These are phyloP conservation scores for Notodonta dromedarius DNA, from an alignment of 2,888 invertebrate genomes.

Conservation along the genomic window DNA sequence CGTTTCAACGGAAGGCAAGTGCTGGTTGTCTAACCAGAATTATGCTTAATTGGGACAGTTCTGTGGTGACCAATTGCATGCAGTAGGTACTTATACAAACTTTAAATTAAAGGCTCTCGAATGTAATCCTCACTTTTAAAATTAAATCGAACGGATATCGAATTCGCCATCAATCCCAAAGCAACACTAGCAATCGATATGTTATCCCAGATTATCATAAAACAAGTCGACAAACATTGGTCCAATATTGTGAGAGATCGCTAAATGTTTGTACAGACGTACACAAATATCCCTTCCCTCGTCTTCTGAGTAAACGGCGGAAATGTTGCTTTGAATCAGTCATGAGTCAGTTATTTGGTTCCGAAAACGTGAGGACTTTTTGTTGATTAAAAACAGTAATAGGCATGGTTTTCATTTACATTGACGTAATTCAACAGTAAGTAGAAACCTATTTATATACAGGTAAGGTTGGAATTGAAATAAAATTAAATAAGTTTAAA, in stretches of 20 bases:
- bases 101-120: neutral
- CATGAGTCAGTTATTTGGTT: slow-evolving; percentile 15
- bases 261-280: slow-evolving; percentile 39
- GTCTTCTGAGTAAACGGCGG: slow-evolving; percentile 29
- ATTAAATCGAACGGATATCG: neutral
- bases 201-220: slow-evolving; percentile 50
- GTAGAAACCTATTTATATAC: no score
- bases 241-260: slow-evolving; percentile 56
- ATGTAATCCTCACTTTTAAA: neutral
- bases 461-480: no score
- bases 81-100: no score
- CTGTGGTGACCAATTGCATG: no score
- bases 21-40: no score
- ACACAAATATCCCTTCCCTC: slow-evolving; percentile 32
- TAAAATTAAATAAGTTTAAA: no score
- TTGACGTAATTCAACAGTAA: no score
- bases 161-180: slow-evolving; percentile 7
- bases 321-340: slow-evolving; percentile 22
- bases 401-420: no score
- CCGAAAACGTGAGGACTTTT: no score
- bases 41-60: no score
- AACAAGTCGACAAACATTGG: slow-evolving; percentile 42
- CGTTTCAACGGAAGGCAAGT: no score
- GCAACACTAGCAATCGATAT: slow-evolving; percentile 7
- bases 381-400: no score